Evolutionary conservation across 2,113 vertebrate species (phyloP).

Genomic region (Neoarius graeffei): DNA sequence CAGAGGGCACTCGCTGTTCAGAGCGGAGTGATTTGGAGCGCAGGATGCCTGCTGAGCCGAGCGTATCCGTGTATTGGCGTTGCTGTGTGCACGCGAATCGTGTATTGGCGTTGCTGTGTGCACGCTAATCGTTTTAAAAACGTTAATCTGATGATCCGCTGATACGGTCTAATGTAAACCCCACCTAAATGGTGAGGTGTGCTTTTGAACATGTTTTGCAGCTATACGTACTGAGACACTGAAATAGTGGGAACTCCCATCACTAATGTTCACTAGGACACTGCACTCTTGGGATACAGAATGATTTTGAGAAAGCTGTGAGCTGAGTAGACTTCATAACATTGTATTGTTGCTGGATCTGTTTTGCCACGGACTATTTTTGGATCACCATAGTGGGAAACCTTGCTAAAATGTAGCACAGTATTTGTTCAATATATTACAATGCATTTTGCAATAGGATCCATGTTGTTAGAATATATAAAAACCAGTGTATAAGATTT

Average conservation of each 20-base stretch:
- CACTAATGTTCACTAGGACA: neutral
- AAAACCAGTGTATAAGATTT: neutral
- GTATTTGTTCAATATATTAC: neutral
- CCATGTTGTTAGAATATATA: neutral
- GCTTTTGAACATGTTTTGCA: neutral
- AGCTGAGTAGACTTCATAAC: neutral
- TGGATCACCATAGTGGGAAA: neutral
- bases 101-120: no score
- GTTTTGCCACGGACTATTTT: neutral
- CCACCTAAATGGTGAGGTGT: neutral
- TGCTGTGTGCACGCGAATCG: no score
- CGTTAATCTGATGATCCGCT: no score
- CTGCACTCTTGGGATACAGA: neutral
- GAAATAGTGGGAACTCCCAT: neutral
- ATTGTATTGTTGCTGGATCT: neutral
- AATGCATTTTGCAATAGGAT: neutral
- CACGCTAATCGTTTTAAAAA: no score
- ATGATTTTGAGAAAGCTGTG: neutral
- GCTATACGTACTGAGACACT: neutral
- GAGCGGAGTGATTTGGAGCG: no score
- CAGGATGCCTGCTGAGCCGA: no score
- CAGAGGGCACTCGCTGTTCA: no score
- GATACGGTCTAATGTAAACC: no score
- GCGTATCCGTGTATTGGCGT: no score
- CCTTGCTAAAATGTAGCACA: neutral